Base-by-base conservation (phyloP, 92 coral and sea anemone genomes). In the Palythoa caribaeorum region DNA sequence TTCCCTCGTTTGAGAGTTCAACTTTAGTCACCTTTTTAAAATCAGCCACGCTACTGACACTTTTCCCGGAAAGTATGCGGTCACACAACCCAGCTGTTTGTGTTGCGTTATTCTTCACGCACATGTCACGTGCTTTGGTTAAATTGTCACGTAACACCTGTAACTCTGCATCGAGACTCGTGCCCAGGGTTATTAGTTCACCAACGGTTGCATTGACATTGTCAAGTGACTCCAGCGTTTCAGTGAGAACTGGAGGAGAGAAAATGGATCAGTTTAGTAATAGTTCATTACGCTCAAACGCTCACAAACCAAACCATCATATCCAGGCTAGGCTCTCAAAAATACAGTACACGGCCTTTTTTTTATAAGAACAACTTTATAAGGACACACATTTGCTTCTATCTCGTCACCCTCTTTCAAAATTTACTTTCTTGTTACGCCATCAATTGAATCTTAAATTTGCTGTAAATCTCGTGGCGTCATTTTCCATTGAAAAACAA, bases 141-240 rank as follows among this genome's bases (percentile, higher is more conserved):
- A 95, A 86, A 52, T 93, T 93, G 73, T 85, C 84, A 37, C 94
- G 94, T 13, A 93, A 76, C 3, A 76, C 90, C 21, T 90, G 80
- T 7, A 95, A 88, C 38, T 91, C 91, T 55, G 38, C 47, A 28
- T 94, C 92, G 21, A 95, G 91, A 63, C 84, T 84, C 62, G 87
- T 57, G 1, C 93, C 94, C 69, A 89, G 93, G 59, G 65, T 88
- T 52, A 79, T 83, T 21, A 95, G 90, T 76, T 89, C 93, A 28
- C 76, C 83, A 75, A 93, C 92, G 65, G 92, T 93, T 11, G 86
- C 88, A 36, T 90, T 90, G 63, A 95, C 89, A 39, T 93, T 89
- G 60, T 88, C 92, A 52, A 95, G 87, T 6, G 93, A 76, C 71
- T 83, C 91, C 6, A 71, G 80, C 12, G 92, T 89, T 6, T 89